phyloP scores from a whole-genome alignment of 37 sponge, comb jelly and placozoan genomes.

The Axinella damicornis region DNA sequence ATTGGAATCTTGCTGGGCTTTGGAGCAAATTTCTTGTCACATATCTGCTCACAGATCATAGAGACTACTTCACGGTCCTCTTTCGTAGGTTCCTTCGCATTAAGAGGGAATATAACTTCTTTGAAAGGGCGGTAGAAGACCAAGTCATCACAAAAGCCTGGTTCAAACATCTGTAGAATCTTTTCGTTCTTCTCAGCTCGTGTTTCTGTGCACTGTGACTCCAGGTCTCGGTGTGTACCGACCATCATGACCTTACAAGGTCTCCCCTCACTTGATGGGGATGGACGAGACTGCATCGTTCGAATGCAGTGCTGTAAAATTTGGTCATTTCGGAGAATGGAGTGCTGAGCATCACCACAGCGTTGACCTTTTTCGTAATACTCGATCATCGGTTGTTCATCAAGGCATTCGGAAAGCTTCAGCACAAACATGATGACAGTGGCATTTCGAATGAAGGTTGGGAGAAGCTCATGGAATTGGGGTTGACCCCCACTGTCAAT shows the following conservation, averaged over 20 bases:
- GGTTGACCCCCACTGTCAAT: constrained; percentile 31
- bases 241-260: not conserved
- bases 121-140: not conserved
- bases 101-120: not conserved
- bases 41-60: not conserved
- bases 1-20: too few species aligned
- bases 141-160: not conserved
- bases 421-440: not conserved
- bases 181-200: not conserved
- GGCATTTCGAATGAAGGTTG: not conserved
- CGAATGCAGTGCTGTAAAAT: not conserved
- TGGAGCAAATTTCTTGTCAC: too few species aligned
- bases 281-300: not conserved
- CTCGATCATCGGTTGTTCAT: not conserved
- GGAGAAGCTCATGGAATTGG: not conserved
- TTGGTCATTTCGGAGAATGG: not conserved
- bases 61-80: not conserved
- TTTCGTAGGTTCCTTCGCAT: not conserved
- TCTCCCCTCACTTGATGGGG: not conserved
- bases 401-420: not conserved
- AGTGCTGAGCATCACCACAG: not conserved
- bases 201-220: not conserved
- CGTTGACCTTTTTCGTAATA: not conserved
- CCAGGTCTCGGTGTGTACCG: constrained; percentile 20
- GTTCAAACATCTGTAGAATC: not conserved